phyloP scores from a whole-genome alignment of 2,888 invertebrate species.

The Capitulum mitella region DNA sequence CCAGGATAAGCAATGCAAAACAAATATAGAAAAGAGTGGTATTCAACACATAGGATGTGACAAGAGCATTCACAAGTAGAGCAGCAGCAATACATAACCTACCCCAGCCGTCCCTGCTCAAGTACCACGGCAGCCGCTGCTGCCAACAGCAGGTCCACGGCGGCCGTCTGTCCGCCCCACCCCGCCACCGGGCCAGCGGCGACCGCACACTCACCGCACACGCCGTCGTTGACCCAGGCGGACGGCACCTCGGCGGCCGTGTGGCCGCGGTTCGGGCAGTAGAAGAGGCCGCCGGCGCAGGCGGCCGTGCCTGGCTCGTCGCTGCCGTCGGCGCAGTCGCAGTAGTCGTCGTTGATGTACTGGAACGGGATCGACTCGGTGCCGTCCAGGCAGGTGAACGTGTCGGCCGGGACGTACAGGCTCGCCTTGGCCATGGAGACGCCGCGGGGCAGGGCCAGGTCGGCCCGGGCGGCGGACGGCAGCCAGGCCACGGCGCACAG shows the following conservation, averaged over 20 bases:
- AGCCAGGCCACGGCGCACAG: not conserved
- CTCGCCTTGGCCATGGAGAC: not conserved
- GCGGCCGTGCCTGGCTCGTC: constrained; percentile 50
- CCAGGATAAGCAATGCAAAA: not conserved
- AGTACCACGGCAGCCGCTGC: not conserved
- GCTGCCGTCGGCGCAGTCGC: constrained; percentile 62
- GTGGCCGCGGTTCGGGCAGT: constrained; percentile 36
- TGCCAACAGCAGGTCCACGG: too few species aligned
- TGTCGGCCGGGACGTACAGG: not conserved
- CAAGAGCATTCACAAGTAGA: too few species aligned
- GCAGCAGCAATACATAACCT: too few species aligned
- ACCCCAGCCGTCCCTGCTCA: not conserved
- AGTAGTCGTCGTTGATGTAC: constrained; percentile 78
- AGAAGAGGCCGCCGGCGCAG: constrained; percentile 42
- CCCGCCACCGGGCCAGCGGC: too few species aligned
- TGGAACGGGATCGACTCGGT: not conserved
- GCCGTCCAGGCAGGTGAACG: constrained; percentile 1
- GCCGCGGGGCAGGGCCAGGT: not conserved
- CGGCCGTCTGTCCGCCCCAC: too few species aligned
- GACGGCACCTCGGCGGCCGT: not conserved
- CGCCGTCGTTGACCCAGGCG: constrained; percentile 6
- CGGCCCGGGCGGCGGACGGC: not conserved
- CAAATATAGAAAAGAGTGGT: not conserved
- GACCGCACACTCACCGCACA: not conserved
- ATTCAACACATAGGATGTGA: too few species aligned